Percentiles rank a stretch among this genome's conserved stretches.
Conservation (phyloP, 2,888 invertebrate species). For the Diogma glabrata region DNA sequence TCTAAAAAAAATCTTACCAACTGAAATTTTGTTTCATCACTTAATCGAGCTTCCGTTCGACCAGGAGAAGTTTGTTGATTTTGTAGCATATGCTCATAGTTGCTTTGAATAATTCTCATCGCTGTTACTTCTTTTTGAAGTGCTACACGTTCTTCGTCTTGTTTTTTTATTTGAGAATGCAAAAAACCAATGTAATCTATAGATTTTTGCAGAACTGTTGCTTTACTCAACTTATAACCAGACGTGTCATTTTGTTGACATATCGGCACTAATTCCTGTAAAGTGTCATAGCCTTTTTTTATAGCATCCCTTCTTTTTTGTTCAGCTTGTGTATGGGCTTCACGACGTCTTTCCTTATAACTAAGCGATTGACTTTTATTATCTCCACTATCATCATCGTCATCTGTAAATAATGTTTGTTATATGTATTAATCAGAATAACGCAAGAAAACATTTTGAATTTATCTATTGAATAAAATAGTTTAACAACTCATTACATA, state of each 20-base stretch:
- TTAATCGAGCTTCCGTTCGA: conserved; percentile 75
- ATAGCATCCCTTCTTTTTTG: conserved; percentile 95
- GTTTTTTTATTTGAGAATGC: conserved; percentile 81
- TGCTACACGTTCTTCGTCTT: conserved; percentile 88
- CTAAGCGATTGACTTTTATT: conserved; percentile 54
- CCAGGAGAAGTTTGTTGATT: conserved; percentile 88
- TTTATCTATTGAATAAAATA: too few species aligned
- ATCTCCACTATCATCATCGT: conserved; percentile 52
- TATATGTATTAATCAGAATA: too few species aligned
- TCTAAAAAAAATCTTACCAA: conserved; percentile 52
- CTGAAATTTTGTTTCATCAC: conserved; percentile 93
- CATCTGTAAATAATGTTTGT: conserved; percentile 35
- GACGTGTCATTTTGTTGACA: conserved; percentile 87
- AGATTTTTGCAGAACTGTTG: conserved; percentile 82
- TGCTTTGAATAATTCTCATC: conserved; percentile 84
- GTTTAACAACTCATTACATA: too few species aligned
- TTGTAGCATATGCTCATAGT: conserved; percentile 93
- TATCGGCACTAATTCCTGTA: conserved; percentile 86
- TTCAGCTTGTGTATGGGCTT: conserved; percentile 93
- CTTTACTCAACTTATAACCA: conserved; percentile 92
- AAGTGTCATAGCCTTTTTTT: conserved; percentile 90
- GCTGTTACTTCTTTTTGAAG: conserved; percentile 87
- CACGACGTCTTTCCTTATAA: conserved; percentile 86
- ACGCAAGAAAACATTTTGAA: too few species aligned
- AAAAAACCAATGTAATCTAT: conserved; percentile 89